A percentile compares a stretch with the other conserved stretches of the same genome.
These are phyloP conservation scores for Leucania comma DNA, from an alignment of 2,888 invertebrate species.

Conservation along the genomic window DNA sequence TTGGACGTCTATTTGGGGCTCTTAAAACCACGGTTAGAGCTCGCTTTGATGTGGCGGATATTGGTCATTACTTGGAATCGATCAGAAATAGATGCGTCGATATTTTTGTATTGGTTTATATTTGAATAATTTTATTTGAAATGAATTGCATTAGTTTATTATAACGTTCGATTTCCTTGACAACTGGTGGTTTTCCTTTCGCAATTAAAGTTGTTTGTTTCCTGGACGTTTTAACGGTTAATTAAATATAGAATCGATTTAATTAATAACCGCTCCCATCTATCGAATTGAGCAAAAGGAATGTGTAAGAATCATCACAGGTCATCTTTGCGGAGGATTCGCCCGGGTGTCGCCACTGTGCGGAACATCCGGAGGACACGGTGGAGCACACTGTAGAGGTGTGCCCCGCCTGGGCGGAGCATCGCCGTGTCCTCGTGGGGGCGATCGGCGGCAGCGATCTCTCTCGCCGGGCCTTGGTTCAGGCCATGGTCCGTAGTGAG, in stretches of 20 bases:
- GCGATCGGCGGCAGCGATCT: too few relatives aligned
- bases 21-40: conserved; percentile 29
- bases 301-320: too few relatives aligned
- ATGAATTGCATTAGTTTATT: not conserved
- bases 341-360: too few relatives aligned
- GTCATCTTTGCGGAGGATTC: too few relatives aligned
- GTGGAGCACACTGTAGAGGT: too few relatives aligned
- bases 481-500: too few relatives aligned
- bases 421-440: too few relatives aligned
- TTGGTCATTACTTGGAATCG: conserved; percentile 28
- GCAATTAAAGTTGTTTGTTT: conserved; percentile 26
- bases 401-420: too few relatives aligned
- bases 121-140: not conserved
- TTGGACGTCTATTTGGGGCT: conserved; percentile 49
- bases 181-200: conserved; percentile 43
- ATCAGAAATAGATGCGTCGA: conserved; percentile 2
- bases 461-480: too few relatives aligned
- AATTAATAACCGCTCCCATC: not conserved
- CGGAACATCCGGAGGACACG: too few relatives aligned
- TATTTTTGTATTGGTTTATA: not conserved
- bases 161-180: conserved; percentile 18
- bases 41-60: conserved; percentile 39
- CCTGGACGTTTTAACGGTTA: not conserved
- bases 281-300: not conserved
- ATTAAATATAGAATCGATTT: conserved; percentile 1